Base-by-base conservation (phyloP, 2,113 vertebrate genomes). In the Aix galericulata region DNA sequence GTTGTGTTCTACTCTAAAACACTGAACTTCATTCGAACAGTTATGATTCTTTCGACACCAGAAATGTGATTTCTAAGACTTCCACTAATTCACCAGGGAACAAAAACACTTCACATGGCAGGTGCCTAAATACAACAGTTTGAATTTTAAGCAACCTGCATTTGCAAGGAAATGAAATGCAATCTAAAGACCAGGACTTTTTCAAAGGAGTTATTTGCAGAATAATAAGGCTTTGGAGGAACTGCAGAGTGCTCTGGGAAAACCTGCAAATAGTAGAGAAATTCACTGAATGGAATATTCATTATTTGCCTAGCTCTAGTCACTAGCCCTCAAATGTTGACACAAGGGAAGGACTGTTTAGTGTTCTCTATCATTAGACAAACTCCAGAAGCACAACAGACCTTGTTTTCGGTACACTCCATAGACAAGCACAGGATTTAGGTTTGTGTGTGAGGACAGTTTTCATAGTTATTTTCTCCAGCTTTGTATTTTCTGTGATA, bases 71-170 rank as follows among this genome's bases (percentile, higher is more conserved):
- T 66, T 95, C 36, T 40, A 69, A 93, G 55, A 27, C 17, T 93
- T 88, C 22, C 52, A 89, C 55, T 1, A 0, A 32, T 91, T 80
- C 76, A 88, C 89, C 44, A 44, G 67, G 80, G 88, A 95, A 72
- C 63, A 94, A 91, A 95, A 93, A 3, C 64, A 44, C 34, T 93
- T 96, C 82, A 64, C n/a, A 32, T 74, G 52, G 38, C 42, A 63
- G n/a, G 36, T 0, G 1, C 64, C 68, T 95, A 94, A 96, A 88
- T 88, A 83, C 63, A 94, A 86, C 73, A 58, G 46, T 88, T 63
- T 83, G 94, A 96, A 95, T 96, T 95, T 94, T 95, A 90, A 97
- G 38, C 76, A 94, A 91, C 52, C 11, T 40, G 23, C 32, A 93
- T 95, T 94, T 91, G n/a, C 80, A 94, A 88, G 52, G 76, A 95